These are phyloP conservation scores for Lagopus leucura DNA, from an alignment of 2,113 vertebrate genomes.

Conservation along the genomic window DNA sequence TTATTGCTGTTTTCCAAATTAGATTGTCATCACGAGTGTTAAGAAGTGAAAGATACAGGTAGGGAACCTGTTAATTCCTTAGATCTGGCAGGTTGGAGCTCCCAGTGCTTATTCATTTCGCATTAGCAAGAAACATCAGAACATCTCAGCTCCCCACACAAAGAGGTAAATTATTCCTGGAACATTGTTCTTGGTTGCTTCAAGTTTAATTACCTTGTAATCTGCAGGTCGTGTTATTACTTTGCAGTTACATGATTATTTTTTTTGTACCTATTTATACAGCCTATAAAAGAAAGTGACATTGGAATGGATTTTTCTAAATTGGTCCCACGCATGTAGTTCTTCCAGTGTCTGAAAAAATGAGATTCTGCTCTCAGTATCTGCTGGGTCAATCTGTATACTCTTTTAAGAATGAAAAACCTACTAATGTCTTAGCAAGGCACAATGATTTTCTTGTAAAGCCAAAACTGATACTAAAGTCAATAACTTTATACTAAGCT, in stretches of 20 bases:
- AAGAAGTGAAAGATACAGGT: conserved; percentile 47
- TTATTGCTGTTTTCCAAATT: conserved; percentile 59
- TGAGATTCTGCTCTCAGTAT: conserved; percentile 3
- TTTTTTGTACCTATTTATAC: conserved; percentile 46
- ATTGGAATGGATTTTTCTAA: conserved; percentile 58
- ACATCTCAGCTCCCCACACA: conserved; percentile 47
- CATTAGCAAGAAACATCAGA: conserved; percentile 62
- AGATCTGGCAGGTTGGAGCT: conserved; percentile 29
- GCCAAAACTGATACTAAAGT: not conserved
- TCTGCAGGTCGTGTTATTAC: conserved; percentile 64
- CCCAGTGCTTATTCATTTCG: conserved; percentile 68
- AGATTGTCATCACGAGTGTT: conserved; percentile 35
- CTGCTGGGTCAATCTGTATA: not conserved
- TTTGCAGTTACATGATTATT: conserved; percentile 49
- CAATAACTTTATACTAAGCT: not conserved
- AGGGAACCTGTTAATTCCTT: conserved; percentile 30
- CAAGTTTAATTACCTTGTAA: conserved; percentile 76
- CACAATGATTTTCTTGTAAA: not conserved
- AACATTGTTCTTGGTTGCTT: conserved; percentile 62
- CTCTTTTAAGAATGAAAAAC: conserved; percentile 1
- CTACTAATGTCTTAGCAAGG: not conserved
- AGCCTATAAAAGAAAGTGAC: conserved; percentile 63
- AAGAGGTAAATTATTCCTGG: conserved; percentile 69
- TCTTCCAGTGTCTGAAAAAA: conserved; percentile 12
- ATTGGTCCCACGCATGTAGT: conserved; percentile 27